Evolutionary conservation across 2,888 invertebrate genomes (phyloP), one percentile per base, ranked within the genome.

Genomic region (Thumatha senex): DNA sequence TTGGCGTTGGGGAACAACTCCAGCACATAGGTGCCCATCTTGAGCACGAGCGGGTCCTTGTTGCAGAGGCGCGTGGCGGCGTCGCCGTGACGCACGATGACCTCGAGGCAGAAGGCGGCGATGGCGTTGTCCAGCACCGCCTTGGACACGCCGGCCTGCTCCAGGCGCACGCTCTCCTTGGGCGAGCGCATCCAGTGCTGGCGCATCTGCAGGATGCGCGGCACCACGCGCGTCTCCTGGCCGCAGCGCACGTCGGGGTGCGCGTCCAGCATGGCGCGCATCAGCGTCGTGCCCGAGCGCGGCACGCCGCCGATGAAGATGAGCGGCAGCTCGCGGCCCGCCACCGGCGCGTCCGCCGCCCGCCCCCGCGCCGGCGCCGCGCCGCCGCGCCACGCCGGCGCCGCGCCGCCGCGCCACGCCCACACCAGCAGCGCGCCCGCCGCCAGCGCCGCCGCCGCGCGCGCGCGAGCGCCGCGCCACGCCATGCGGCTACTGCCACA

Each of bases 281-380:
- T 98, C 68, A 99, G 93, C 57, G 99, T 99, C 40, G 99, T 99
- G 48, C 99, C 99, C 45, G 98, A 98, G 70, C 99, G 94, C 51
- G 99, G 99, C 79, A 99, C 98, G 59, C 99, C 99, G 53, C 99
- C 99, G 83, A 99, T 98, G 92, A 98, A 98, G 84, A 98, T 97
- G 69, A 98, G 93, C 70, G 98, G 98, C 95, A 98, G 96, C 70
- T 96, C 94, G 72, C 97, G 93, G 81, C 97, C 96, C 87, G 96
- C 72, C 61, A 82, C 78, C n/a, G 74, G 71, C 71, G 62, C 71
- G 54, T 58, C 60, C 39, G 59, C 59, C 61, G 56, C 67, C 51
- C 54, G 56, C 13, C 60, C 51, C 58, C 56, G 56, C 56, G 49
- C 50, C 49, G 52, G 63, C 72, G 56, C 55, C 65, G 54, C 60